Evolutionary conservation across 2,888 invertebrate genomes (phyloP).

Genomic region (Netelia fuscicornis): DNA sequence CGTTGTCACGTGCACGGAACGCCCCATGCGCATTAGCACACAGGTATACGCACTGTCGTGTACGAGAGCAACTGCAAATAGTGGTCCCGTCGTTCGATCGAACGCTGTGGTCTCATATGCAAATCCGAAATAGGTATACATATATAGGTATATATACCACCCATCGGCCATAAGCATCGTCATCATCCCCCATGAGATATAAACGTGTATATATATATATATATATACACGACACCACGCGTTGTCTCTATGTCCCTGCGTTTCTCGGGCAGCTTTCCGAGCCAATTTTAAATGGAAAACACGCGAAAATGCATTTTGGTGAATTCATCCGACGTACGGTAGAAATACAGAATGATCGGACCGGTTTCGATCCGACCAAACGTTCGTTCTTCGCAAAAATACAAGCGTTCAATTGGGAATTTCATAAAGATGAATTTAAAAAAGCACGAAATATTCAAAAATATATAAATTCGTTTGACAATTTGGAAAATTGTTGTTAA

Average conservation of each 20-base stretch:
- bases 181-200: slow-evolving; percentile 33
- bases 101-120: slow-evolving; percentile 74
- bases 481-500: too few relatives aligned
- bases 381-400: too few relatives aligned
- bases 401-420: too few relatives aligned
- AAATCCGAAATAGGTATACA: slow-evolving; percentile 71
- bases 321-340: neutral
- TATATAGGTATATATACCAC: slow-evolving; percentile 14
- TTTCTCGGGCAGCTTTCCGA: slow-evolving; percentile 25
- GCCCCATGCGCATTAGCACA: slow-evolving; percentile 11
- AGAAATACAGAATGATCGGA: neutral
- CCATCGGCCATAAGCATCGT: slow-evolving; percentile 55
- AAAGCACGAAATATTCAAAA: too few relatives aligned
- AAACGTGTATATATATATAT: neutral
- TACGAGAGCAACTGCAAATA: slow-evolving; percentile 67
- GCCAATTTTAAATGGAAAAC: slow-evolving; percentile 46
- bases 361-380: too few relatives aligned
- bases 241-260: neutral
- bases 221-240: neutral
- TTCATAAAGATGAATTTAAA: too few relatives aligned
- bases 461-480: too few relatives aligned
- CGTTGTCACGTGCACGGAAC: neutral
- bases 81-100: slow-evolving; percentile 68
- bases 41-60: neutral
- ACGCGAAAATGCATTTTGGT: slow-evolving; percentile 31